Percentiles rank a stretch among this genome's conserved stretches.
Evolutionary conservation across 2,113 vertebrate species (phyloP).

Genomic region (Chionomys nivalis): DNA sequence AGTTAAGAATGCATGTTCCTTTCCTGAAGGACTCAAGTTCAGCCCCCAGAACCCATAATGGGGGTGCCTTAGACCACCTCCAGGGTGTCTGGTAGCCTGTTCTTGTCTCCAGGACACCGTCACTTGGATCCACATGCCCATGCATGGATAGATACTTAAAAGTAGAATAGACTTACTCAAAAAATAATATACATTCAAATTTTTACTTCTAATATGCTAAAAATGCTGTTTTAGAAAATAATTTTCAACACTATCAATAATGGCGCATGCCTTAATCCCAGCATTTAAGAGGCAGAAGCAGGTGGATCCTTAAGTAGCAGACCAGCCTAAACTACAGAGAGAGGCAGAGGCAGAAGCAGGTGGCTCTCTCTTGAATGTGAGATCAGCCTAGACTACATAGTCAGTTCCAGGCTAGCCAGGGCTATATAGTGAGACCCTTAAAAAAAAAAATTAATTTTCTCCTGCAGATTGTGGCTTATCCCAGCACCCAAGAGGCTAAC

Average conservation of each 20-base stretch:
- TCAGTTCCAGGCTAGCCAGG: background rate
- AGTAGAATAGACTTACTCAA: background rate
- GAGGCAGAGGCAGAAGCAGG: background rate
- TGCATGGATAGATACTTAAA: background rate
- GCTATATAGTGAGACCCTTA: background rate
- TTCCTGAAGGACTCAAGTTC: background rate
- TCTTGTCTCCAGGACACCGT: background rate
- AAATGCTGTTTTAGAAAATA: background rate
- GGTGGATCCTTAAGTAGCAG: background rate
- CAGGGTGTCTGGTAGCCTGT: background rate
- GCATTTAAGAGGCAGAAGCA: background rate
- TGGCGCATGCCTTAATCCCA: background rate
- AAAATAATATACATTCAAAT: constrained; percentile 3
- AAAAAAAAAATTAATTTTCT: background rate
- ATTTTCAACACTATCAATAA: background rate
- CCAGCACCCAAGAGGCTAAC: background rate
- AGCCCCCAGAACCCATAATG: background rate
- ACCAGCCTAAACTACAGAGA: background rate
- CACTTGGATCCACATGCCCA: background rate
- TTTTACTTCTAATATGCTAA: constrained; percentile 32
- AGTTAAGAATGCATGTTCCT: background rate
- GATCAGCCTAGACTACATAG: background rate
- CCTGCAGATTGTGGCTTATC: background rate
- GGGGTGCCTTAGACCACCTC: background rate
- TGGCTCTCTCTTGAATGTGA: background rate